Conservation (phyloP, 2,888 invertebrate genomes). For the Drosophila austrosaltans region DNA sequence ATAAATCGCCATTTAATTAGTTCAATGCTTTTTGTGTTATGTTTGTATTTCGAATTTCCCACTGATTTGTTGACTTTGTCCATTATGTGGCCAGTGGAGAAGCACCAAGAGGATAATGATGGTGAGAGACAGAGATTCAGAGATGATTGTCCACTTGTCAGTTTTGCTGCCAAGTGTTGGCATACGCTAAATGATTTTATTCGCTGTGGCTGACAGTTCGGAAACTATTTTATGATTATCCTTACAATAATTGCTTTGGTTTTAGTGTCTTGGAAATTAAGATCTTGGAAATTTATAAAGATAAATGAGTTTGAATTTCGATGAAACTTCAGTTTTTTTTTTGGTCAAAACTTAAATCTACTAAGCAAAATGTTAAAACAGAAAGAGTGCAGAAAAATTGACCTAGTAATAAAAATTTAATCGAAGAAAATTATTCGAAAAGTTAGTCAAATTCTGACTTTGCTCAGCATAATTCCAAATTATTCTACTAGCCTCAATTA, state of each 20-base stretch:
- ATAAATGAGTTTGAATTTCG: not conserved
- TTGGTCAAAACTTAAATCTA: no score
- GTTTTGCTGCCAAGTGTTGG: not conserved
- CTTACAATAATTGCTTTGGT: not conserved
- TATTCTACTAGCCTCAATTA: no score
- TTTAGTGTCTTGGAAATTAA: not conserved
- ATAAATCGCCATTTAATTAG: conserved; percentile 81
- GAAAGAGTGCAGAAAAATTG: no score
- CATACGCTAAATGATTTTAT: not conserved
- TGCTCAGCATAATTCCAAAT: no score
- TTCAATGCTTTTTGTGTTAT: conserved; percentile 61
- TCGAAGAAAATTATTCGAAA: no score
- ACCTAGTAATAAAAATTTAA: no score
- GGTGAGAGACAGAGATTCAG: not conserved
- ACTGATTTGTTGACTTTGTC: conserved; percentile 76
- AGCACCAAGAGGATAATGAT: conserved; percentile 25
- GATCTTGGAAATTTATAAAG: not conserved
- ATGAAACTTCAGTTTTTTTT: no score
- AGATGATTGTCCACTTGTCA: conserved; percentile 3
- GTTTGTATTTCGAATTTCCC: conserved; percentile 55
- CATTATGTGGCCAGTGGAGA: conserved; percentile 24
- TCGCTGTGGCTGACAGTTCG: conserved; percentile 40
- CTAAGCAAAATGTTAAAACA: no score
- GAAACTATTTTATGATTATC: conserved; percentile 22
- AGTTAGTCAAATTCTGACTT: no score